These are phyloP conservation scores for Tapirus indicus DNA, from an alignment of 2,797 vertebrate genomes.

Conservation along the genomic window DNA sequence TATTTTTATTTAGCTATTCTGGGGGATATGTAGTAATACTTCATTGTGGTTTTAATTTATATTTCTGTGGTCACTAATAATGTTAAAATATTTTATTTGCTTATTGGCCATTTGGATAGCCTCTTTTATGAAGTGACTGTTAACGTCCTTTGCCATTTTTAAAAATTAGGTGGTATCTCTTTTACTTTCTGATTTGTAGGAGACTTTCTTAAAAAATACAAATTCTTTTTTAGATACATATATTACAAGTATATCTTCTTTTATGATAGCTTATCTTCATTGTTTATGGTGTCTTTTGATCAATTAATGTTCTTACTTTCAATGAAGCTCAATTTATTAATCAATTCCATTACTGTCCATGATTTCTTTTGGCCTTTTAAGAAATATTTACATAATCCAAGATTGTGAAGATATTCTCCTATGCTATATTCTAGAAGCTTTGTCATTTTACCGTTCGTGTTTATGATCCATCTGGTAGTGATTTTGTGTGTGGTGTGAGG, in stretches of 20 bases:
- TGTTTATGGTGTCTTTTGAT: not conserved
- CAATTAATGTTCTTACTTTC: not conserved
- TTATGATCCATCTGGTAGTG: not conserved
- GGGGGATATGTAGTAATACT: not conserved
- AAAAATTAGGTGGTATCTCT: not conserved
- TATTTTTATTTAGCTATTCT: constrained; percentile 28
- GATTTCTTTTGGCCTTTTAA: constrained; percentile 15
- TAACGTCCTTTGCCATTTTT: constrained; percentile 39
- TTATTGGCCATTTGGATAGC: not conserved
- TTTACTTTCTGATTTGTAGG: constrained; percentile 3
- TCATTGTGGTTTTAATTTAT: constrained; percentile 24
- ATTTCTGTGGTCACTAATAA: constrained; percentile 22
- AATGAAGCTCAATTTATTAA: not conserved
- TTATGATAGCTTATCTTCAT: not conserved
- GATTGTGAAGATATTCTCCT: not conserved
- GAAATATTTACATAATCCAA: not conserved
- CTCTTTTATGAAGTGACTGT: not conserved
- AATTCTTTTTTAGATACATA: not conserved
- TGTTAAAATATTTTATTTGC: constrained; percentile 34
- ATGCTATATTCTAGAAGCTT: not conserved
- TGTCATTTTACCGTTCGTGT: not conserved
- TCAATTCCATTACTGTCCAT: not conserved
- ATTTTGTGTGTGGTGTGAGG: not conserved
- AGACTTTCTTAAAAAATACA: not conserved
- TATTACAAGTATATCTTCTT: not conserved